Evolutionary conservation across 2,888 invertebrate species (phyloP).

Genomic region (Coremacera marginata): DNA sequence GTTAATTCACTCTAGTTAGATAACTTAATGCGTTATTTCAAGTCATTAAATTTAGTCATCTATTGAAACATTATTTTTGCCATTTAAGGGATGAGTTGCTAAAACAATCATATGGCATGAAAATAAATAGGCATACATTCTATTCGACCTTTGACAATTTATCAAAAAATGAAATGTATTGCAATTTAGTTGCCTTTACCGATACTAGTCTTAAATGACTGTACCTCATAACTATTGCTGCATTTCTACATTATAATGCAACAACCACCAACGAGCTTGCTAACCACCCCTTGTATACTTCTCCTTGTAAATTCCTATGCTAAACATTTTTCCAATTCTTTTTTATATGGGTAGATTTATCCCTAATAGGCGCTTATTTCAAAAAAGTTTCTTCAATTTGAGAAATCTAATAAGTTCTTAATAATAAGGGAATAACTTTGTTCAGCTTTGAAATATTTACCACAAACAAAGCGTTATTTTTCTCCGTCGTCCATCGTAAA

Average conservation of each 20-base stretch:
- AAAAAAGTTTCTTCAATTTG: too few species aligned
- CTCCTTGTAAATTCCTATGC: background rate
- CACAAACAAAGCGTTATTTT: slow-evolving; percentile 67
- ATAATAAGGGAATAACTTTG: too few species aligned
- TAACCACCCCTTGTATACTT: background rate
- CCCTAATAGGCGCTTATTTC: background rate
- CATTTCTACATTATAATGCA: background rate
- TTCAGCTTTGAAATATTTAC: slow-evolving; percentile 51
- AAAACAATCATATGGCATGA: background rate
- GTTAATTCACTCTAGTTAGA: too few species aligned
- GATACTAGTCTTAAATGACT: background rate
- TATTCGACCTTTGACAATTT: background rate
- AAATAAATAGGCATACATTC: background rate
- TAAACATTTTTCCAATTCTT: background rate
- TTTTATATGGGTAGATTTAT: background rate
- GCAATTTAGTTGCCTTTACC: too few species aligned
- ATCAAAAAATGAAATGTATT: background rate
- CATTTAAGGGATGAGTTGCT: background rate
- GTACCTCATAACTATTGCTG: slow-evolving; percentile 8
- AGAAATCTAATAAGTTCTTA: too few species aligned
- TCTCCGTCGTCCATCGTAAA: slow-evolving; percentile 67
- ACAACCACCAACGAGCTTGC: background rate
- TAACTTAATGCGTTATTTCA: too few species aligned
- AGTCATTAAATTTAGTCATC: too few species aligned
- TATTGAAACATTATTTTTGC: too few species aligned